Percentiles rank a stretch among this genome's conserved stretches.
These are phyloP conservation scores for Rutilus rutilus DNA, from an alignment of 2,113 vertebrate genomes.

Conservation along the genomic window DNA sequence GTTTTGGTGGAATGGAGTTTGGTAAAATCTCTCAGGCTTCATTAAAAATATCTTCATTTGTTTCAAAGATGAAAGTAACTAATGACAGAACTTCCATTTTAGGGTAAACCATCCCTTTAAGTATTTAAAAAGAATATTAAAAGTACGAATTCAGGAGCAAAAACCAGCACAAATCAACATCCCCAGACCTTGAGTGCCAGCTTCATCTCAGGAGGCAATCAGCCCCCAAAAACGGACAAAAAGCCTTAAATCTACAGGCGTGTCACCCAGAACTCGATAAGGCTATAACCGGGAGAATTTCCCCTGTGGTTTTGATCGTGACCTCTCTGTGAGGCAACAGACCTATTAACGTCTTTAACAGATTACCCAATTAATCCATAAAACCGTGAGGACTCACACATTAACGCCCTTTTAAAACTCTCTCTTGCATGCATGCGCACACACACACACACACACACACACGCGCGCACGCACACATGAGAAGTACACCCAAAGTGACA, in stretches of 20 bases:
- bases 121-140: background rate
- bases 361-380: slow-evolving; percentile 29
- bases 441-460: background rate
- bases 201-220: slow-evolving; percentile 10
- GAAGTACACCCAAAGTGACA: slow-evolving; percentile 41
- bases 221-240: background rate
- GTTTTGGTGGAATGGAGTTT: background rate
- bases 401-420: slow-evolving; percentile 5
- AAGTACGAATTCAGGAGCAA: background rate
- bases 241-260: slow-evolving; percentile 3
- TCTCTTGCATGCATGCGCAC: background rate
- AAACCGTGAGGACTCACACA: slow-evolving; percentile 16
- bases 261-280: slow-evolving; percentile 25
- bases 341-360: slow-evolving; percentile 19
- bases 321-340: slow-evolving; percentile 20
- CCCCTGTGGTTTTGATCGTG: slow-evolving; percentile 21
- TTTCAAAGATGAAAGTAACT: background rate
- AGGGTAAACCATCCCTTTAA: background rate
- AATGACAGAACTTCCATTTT: background rate
- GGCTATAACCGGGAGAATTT: slow-evolving; percentile 10
- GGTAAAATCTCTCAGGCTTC: background rate
- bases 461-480: background rate
- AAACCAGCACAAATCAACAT: background rate
- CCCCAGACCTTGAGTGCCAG: background rate
- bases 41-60: background rate